Evolutionary conservation across 1,140 invertebrate genomes (phyloP).

Genomic region (Lepidotrigona ventralis): DNA sequence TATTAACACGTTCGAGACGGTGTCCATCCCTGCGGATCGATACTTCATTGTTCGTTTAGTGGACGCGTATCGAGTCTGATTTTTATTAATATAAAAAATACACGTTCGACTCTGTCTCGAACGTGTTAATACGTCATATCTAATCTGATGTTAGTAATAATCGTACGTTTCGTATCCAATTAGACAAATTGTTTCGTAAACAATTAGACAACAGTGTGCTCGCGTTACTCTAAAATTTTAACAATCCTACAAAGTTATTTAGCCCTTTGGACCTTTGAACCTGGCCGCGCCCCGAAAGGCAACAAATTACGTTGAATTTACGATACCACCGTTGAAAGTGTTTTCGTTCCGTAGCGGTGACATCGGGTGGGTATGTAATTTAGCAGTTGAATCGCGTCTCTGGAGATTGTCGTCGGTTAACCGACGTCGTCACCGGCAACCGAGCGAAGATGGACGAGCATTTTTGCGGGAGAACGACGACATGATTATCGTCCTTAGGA

Average conservation of each 20-base stretch:
- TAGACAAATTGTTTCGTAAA: not conserved
- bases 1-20: too few relatives aligned
- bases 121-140: too few relatives aligned
- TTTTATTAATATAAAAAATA: too few relatives aligned
- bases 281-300: not conserved
- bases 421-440: constrained; percentile 1
- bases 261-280: not conserved
- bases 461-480: constrained; percentile 51
- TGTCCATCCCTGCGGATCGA: too few relatives aligned
- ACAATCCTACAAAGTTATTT: constrained; percentile 3
- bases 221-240: not conserved
- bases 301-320: constrained; percentile 4
- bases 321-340: not conserved
- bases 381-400: not conserved
- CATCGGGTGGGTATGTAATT: constrained; percentile 14
- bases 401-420: not conserved
- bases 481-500: constrained; percentile 39
- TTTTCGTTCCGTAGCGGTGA: not conserved
- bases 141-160: too few relatives aligned
- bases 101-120: too few relatives aligned
- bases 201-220: not conserved
- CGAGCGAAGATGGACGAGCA: constrained; percentile 25
- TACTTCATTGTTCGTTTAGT: too few relatives aligned
- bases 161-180: not conserved
- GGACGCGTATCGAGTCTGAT: too few relatives aligned